Base-by-base conservation (phyloP, 1,140 invertebrate species). In the Yoshiicerus persimilis region DNA sequence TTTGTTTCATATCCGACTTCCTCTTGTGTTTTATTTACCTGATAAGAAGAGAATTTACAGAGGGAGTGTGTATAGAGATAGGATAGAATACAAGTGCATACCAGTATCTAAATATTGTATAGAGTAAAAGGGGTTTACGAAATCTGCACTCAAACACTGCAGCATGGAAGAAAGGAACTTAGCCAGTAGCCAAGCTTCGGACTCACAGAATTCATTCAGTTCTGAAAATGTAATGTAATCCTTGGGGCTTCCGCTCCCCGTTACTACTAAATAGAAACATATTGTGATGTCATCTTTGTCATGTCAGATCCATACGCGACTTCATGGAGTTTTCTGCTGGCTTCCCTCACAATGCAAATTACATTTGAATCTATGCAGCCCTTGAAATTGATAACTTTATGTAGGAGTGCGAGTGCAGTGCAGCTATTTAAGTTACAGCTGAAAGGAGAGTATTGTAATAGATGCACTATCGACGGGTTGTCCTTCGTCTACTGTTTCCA, bases 1-100 rank as follows among this genome's bases (percentile, higher is more conserved):
- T 80, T 80, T 80, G 75, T 80, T 80, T 80, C 32, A 34, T 80
- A 80, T 80, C 75, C 75, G 75, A 80, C 75, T 80, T 80, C 75
- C 75, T 80, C 32, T 80, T 32, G 75, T 80, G 75, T 80, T 80
- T 80, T 80, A 80, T 80, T 80, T 80, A 80, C 75, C 75, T 80
- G 75, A 80, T 80, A 80, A 80, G 75, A 38, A 80, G 27, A 23
- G 34, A 36, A 80, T 32, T 5, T 56, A 30, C 25, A 32, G 75
- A 32, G 23, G 30, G 30, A 80, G 75, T 56, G 47, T 56, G 47
- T 16, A n/a, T n/a, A 16, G 16, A 56, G 47, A 70, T 70, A 70
- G 6, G 23, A 70, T 70, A 70, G 9, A 32, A 10, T 70, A 66
- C 3, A 9, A 27, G 1, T 5, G 1, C 13, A 4, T n/a, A 56